Evolutionary conservation across 1,140 invertebrate genomes (phyloP).

Genomic region (Spodoptera litura): DNA sequence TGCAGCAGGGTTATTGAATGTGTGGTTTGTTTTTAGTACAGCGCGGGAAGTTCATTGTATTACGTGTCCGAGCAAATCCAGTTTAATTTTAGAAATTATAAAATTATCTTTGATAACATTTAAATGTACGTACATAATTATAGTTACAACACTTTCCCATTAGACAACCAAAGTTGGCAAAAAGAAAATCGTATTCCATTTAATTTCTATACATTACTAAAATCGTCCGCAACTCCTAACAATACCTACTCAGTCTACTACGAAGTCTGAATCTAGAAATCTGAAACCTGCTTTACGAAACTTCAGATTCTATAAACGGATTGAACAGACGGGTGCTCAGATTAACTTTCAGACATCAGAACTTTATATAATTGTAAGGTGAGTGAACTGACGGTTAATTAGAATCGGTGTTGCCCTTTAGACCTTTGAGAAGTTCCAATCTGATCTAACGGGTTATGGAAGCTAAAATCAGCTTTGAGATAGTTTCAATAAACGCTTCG

Average conservation of each 20-base stretch:
- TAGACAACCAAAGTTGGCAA: too few species aligned
- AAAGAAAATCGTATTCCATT: too few species aligned
- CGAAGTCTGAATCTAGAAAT: not conserved
- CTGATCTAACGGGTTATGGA: not conserved
- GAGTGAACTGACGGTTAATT: constrained; percentile 33
- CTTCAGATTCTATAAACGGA: constrained; percentile 20
- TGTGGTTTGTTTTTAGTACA: not conserved
- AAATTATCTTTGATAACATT: not conserved
- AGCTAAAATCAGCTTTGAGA: not conserved
- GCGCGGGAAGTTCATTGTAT: not conserved
- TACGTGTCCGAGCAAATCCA: not conserved
- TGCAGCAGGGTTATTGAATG: constrained; percentile 19
- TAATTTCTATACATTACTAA: too few species aligned
- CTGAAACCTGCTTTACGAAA: constrained; percentile 1
- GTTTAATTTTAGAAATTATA: too few species aligned
- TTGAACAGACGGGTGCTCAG: constrained; percentile 27
- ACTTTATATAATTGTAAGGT: constrained; percentile 32
- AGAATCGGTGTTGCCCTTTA: constrained; percentile 2
- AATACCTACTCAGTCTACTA: not conserved
- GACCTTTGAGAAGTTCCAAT: constrained; percentile 13
- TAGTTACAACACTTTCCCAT: not conserved
- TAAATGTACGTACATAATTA: too few species aligned
- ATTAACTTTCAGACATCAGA: constrained; percentile 32
- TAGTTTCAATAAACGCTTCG: not conserved
- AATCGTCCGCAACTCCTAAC: too few species aligned